Conservation (phyloP, 2,797 vertebrate species). For the Hapalemur alaotrensis region DNA sequence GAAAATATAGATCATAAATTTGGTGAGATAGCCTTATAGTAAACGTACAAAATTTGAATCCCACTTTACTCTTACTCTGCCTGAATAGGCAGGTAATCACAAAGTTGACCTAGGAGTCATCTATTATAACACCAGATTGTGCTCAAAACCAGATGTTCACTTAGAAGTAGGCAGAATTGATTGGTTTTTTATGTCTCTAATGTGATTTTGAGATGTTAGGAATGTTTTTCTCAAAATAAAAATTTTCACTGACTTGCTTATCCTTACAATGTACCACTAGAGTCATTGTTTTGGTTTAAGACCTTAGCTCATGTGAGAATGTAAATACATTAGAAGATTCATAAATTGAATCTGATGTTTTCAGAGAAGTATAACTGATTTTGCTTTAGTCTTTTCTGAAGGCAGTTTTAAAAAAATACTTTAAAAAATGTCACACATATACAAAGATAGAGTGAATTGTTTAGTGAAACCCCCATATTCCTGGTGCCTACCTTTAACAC, state of each 20-base stretch:
- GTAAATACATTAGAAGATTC: not conserved
- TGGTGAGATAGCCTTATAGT: not conserved
- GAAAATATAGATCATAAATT: not conserved
- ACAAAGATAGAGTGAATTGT: not conserved
- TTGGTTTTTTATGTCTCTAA: conserved; percentile 1
- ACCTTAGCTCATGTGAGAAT: not conserved
- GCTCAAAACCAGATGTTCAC: not conserved
- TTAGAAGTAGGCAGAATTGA: not conserved
- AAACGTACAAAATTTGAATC: not conserved
- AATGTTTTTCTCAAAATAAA: not conserved
- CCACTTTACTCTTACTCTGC: not conserved
- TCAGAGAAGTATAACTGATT: not conserved
- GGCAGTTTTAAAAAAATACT: not conserved
- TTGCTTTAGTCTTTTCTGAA: not conserved
- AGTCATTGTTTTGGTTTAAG: conserved; percentile 15
- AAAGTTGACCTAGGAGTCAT: not conserved
- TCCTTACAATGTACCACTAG: not conserved
- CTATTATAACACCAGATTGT: not conserved
- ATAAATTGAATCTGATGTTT: conserved; percentile 11
- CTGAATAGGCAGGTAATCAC: not conserved
- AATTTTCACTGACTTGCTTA: not conserved
- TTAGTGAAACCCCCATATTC: not conserved
- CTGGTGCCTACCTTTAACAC: not conserved
- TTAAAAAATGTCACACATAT: not conserved
- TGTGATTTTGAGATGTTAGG: not conserved